Conservation (phyloP, 2,113 vertebrate genomes). For the Pelvicachromis taeniatus region DNA sequence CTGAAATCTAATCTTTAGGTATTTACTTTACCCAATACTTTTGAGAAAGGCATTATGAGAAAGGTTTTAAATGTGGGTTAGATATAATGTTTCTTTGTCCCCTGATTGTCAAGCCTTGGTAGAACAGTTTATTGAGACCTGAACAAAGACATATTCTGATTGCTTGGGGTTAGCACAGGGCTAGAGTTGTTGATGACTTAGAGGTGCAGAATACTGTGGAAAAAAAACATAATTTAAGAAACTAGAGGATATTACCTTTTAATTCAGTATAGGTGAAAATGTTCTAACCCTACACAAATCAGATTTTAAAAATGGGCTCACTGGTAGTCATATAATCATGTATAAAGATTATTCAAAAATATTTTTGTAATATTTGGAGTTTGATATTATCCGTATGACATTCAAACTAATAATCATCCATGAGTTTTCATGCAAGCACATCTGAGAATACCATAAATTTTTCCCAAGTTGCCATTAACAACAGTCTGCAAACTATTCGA, state of each 20-base stretch:
- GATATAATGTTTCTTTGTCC: too few relatives aligned
- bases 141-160: too few relatives aligned
- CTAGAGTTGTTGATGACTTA: not conserved
- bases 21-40: too few relatives aligned
- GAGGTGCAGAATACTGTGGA: not conserved
- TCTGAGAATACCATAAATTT: not conserved
- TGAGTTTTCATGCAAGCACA: not conserved
- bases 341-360: not conserved
- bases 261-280: not conserved
- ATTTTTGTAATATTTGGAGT: not conserved
- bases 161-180: too few relatives aligned
- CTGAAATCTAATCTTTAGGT: too few relatives aligned
- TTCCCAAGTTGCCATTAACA: not conserved
- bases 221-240: not conserved
- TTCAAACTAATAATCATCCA: not conserved
- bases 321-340: not conserved
- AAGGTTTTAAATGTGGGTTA: too few relatives aligned
- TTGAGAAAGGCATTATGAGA: too few relatives aligned
- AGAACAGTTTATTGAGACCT: too few relatives aligned
- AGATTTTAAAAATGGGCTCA: not conserved
- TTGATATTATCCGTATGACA: not conserved
- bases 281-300: not conserved
- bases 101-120: too few relatives aligned
- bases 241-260: not conserved
- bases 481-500: not conserved